Percentiles rank a stretch among this genome's conserved stretches.
These are phyloP conservation scores for Polylopha cassiicola DNA, from an alignment of 2,888 invertebrate genomes.

Conservation along the genomic window DNA sequence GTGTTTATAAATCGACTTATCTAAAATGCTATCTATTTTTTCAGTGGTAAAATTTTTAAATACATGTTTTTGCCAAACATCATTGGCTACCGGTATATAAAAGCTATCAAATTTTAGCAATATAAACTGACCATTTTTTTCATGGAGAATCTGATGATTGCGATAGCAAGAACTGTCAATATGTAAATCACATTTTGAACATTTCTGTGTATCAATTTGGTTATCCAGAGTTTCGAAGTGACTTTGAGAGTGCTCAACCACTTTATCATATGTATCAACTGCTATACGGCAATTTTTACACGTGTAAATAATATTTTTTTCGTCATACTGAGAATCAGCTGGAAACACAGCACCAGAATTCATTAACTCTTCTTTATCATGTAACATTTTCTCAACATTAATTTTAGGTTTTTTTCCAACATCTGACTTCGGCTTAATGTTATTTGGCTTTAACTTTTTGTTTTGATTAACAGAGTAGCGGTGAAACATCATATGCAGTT, in stretches of 20 bases:
- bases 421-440: conserved; percentile 1
- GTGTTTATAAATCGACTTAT: conserved; percentile 47
- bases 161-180: conserved; percentile 33
- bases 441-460: conserved; percentile 11
- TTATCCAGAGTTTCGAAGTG: conserved; percentile 36
- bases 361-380: neutral
- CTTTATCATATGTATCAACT: conserved; percentile 48
- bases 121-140: conserved; percentile 25
- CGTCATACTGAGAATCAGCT: no score
- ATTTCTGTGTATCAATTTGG: conserved; percentile 27
- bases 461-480: conserved; percentile 32
- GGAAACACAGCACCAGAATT: neutral
- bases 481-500: conserved; percentile 55
- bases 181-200: conserved; percentile 36
- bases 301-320: conserved; percentile 37
- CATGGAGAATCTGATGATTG: conserved; percentile 36
- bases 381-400: neutral
- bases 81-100: conserved; percentile 43
- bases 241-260: conserved; percentile 53
- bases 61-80: conserved; percentile 49
- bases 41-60: conserved; percentile 37
- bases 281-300: conserved; percentile 46
- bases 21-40: conserved; percentile 33
- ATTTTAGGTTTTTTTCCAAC: neutral
- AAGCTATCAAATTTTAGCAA: conserved; percentile 44